phyloP scores from a whole-genome alignment of 2,113 vertebrate species.

The Abramis brama region DNA sequence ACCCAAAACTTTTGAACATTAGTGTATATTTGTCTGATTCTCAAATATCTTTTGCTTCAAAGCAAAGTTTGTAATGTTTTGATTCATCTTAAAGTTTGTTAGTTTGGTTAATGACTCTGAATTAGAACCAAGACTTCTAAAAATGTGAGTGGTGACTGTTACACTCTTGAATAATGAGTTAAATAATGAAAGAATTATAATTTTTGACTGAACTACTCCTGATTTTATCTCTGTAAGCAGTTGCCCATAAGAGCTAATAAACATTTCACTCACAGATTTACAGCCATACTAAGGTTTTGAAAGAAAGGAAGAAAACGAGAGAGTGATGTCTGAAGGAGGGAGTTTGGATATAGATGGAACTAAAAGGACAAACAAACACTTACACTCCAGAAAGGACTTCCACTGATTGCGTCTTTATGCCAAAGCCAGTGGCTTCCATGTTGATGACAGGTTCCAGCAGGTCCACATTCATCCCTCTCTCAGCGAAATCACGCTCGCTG shows the following conservation, averaged over 20 bases:
- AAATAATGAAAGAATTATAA: not conserved
- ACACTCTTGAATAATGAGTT: not conserved
- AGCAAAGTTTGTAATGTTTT: no score
- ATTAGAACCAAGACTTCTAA: not conserved
- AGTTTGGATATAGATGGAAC: constrained; percentile 1
- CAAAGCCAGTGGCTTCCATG: constrained; percentile 84
- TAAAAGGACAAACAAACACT: constrained; percentile 68
- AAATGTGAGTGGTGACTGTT: not conserved
- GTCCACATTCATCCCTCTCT: constrained; percentile 80
- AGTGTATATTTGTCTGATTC: no score
- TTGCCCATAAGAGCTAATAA: not conserved
- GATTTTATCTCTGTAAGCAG: constrained; percentile 10
- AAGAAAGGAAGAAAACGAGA: not conserved
- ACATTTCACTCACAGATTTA: constrained; percentile 1
- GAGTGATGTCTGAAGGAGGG: not conserved
- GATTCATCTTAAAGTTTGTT: no score
- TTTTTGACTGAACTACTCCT: not conserved
- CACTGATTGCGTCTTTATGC: constrained; percentile 85
- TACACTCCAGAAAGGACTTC: constrained; percentile 89
- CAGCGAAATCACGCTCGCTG: constrained; percentile 82
- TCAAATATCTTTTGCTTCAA: no score
- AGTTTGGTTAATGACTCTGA: no score
- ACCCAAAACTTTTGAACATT: no score
- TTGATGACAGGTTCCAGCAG: constrained; percentile 83
- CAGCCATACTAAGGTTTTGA: not conserved